Evolutionary conservation across 2,113 vertebrate genomes (phyloP), one percentile per base, ranked within the genome.

Genomic region (Holacanthus passer): DNA sequence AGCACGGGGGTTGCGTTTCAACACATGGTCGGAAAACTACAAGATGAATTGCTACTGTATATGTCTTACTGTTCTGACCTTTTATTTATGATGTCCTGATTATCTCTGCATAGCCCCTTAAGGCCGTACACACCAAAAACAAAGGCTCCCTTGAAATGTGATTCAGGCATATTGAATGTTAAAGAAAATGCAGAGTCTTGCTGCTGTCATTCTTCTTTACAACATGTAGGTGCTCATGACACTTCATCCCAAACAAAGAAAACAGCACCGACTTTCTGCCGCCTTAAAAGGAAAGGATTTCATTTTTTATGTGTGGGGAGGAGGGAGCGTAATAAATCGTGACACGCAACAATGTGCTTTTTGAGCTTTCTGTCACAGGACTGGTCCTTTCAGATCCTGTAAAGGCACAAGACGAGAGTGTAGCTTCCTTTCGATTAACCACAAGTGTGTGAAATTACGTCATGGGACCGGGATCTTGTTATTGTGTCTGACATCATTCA

Each of bases 371-470:
- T 41, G 22, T 32, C 58, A 62, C 12, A 62, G 20, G 37, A 41
- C 22, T 27, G 37, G 45, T 50, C 27, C 27, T 1, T n/a, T 56
- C 27, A 32, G 67, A 79, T 65, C 60, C 19, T 31, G 39, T 39
- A 16, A 80, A 84, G 50, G 37, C 76, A 76, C 24, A 56, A 66
- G 43, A 74, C n/a, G n/a, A 55, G 32, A 77, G 48, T 58, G 47
- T 5, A 83, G 55, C 69, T 77, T 86, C 32, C 43, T 76, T n/a
- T 80, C 77, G 77, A 83, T 84, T 86, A 70, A 86, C 77, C 24
- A 47, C 0, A 48, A 66, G 43, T 73, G 7, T 78, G 73, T 88
- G 68, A 84, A 91, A 84, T 88, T 79, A 84, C 58, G 88, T 89
- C 60, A 88, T 72, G 73, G 70, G 87, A 87, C 78, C 3, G 6